phyloP scores from a whole-genome alignment of 2,797 vertebrate species.

The Macroramphosus scolopax region DNA sequence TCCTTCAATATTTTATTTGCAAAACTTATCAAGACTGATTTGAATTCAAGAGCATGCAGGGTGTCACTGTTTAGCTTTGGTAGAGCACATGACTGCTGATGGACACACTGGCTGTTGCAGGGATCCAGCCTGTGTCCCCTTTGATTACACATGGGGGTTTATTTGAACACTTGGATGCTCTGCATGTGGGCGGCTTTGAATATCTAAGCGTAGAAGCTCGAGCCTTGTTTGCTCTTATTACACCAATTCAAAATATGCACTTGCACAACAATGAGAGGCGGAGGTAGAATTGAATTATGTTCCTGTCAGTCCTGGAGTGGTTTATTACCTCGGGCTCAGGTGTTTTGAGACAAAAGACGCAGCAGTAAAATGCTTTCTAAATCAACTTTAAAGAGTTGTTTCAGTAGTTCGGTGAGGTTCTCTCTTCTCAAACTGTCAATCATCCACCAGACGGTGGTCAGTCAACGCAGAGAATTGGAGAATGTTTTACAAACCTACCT shows the following conservation, averaged over 20 bases:
- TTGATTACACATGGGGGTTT: conserved; percentile 11
- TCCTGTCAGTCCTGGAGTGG: too few species aligned
- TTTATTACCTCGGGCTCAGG: conserved; percentile 1
- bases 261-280: background rate
- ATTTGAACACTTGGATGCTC: background rate
- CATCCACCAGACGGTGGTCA: background rate
- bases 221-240: background rate
- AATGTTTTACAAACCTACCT: too few species aligned
- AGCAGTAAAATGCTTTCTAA: too few species aligned
- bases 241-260: background rate
- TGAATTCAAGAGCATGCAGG: background rate
- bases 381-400: background rate
- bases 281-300: background rate
- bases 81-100: background rate
- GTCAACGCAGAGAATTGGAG: too few species aligned
- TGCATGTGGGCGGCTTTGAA: conserved; percentile 13
- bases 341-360: too few species aligned
- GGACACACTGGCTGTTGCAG: conserved; percentile 4
- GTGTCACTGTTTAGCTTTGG: background rate
- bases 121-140: conserved; percentile 3
- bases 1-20: too few species aligned
- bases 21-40: background rate
- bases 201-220: background rate
- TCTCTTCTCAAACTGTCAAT: background rate
- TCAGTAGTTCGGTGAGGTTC: background rate